Percentiles rank a stretch among this genome's conserved stretches.
These are phyloP conservation scores for Volucella inflata DNA, from an alignment of 2,888 invertebrate species.

Conservation along the genomic window DNA sequence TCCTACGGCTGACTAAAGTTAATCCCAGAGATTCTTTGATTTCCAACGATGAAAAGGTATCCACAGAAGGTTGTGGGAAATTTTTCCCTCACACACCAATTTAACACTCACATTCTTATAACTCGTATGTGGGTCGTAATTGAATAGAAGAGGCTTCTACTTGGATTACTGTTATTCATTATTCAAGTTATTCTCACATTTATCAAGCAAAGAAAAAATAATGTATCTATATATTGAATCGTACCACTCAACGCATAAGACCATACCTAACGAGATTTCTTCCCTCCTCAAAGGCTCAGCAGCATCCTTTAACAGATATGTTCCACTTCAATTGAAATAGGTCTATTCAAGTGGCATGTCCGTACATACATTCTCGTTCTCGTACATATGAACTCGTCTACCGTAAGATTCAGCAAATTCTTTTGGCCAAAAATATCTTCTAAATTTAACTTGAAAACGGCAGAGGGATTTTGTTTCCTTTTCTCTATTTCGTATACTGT, in stretches of 20 bases:
- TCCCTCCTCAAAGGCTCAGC: not conserved
- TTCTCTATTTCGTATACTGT: not conserved
- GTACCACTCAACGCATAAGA: constrained; percentile 35
- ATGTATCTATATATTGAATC: constrained; percentile 9
- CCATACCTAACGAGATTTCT: constrained; percentile 22
- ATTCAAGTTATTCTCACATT: not conserved
- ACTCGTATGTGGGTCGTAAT: constrained; percentile 4
- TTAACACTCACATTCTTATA: not conserved
- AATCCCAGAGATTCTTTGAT: constrained; percentile 25
- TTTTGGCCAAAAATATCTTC: not conserved
- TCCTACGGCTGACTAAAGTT: constrained; percentile 15
- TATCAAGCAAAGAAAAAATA: not conserved
- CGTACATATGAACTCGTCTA: too few relatives aligned
- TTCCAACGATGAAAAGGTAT: constrained; percentile 26
- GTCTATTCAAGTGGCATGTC: not conserved
- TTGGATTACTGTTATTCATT: not conserved
- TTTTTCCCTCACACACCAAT: not conserved
- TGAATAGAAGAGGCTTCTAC: constrained; percentile 24
- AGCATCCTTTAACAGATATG: constrained; percentile 12
- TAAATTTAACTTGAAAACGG: not conserved
- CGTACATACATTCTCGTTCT: too few relatives aligned
- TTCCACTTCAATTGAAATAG: constrained; percentile 24
- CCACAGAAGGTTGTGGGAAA: not conserved
- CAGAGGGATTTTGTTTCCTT: not conserved
- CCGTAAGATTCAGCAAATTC: not conserved